These are phyloP conservation scores for Cyclophora albipunctata DNA, from an alignment of 2,888 invertebrate genomes.

Conservation along the genomic window DNA sequence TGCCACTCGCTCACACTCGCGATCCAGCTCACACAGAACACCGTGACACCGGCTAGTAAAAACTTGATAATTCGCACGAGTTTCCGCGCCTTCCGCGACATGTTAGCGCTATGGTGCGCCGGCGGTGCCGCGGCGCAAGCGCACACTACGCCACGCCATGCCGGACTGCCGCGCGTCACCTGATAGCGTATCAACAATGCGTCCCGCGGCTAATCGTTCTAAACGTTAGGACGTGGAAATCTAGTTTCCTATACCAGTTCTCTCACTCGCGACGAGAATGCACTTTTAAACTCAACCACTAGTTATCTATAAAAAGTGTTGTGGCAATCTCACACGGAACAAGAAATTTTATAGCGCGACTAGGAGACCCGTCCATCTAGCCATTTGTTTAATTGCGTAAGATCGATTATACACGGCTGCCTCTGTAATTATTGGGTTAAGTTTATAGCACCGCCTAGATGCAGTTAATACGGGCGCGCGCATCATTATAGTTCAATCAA, in stretches of 20 bases:
- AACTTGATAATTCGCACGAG: constrained; percentile 53
- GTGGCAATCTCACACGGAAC: constrained; percentile 54
- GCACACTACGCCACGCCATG: constrained; percentile 62
- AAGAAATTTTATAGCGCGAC: constrained; percentile 47
- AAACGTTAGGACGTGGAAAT: constrained; percentile 61
- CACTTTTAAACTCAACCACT: constrained; percentile 38
- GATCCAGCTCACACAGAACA: constrained; percentile 65
- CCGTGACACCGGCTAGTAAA: constrained; percentile 53
- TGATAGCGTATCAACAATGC: constrained; percentile 72
- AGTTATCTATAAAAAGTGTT: constrained; percentile 49
- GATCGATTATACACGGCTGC: constrained; percentile 49
- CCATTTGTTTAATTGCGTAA: constrained; percentile 53
- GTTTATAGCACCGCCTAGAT: constrained; percentile 16
- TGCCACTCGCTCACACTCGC: constrained; percentile 62
- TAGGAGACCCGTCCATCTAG: constrained; percentile 31
- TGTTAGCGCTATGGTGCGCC: constrained; percentile 27
- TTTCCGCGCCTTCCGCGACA: constrained; percentile 48
- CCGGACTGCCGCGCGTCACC: constrained; percentile 69
- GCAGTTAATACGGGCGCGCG: constrained; percentile 22
- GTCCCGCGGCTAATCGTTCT: constrained; percentile 61
- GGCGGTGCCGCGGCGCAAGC: constrained; percentile 52
- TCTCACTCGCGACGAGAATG: constrained; percentile 38
- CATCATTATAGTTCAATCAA: constrained; percentile 21
- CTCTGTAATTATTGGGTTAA: constrained; percentile 31
- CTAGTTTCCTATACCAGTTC: constrained; percentile 66